Conservation (phyloP, 2,888 invertebrate genomes). For the Zygogramma bicolorata region DNA sequence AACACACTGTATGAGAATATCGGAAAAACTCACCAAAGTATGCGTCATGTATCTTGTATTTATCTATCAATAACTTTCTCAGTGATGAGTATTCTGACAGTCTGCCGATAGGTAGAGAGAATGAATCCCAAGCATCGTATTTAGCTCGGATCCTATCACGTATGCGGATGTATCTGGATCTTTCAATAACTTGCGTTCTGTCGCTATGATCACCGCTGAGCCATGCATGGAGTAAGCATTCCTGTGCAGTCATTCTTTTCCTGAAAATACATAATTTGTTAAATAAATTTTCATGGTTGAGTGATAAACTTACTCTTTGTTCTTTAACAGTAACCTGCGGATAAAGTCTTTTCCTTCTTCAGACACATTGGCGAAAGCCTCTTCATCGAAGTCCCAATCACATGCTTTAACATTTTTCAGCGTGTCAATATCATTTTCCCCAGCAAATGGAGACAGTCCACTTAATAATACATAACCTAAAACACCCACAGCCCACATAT, state of each 20-base stretch:
- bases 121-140: conserved; percentile 85
- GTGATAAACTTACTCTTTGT: conserved; percentile 82
- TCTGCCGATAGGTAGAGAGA: conserved; percentile 93
- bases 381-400: conserved; percentile 99
- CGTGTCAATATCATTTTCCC: conserved; percentile 98
- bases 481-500: conserved; percentile 99
- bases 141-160: conserved; percentile 88
- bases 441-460: conserved; percentile 98
- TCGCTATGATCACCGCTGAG: conserved; percentile 87
- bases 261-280: conserved; percentile 66
- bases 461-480: conserved; percentile 98
- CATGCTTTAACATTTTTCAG: conserved; percentile 98
- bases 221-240: conserved; percentile 96
- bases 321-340: conserved; percentile 88
- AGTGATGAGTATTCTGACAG: conserved; percentile 97
- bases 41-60: conserved; percentile 96
- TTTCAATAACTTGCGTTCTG: conserved; percentile 83
- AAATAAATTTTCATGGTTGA: neutral
- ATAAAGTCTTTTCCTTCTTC: conserved; percentile 99
- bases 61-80: conserved; percentile 93
- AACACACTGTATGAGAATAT: neutral
- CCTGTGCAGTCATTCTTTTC: conserved; percentile 98
- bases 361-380: conserved; percentile 93
- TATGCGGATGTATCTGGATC: conserved; percentile 86
- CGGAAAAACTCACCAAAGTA: conserved; percentile 80